Conservation (phyloP, 1,140 invertebrate genomes). For the Doryteuthis pealeii region DNA sequence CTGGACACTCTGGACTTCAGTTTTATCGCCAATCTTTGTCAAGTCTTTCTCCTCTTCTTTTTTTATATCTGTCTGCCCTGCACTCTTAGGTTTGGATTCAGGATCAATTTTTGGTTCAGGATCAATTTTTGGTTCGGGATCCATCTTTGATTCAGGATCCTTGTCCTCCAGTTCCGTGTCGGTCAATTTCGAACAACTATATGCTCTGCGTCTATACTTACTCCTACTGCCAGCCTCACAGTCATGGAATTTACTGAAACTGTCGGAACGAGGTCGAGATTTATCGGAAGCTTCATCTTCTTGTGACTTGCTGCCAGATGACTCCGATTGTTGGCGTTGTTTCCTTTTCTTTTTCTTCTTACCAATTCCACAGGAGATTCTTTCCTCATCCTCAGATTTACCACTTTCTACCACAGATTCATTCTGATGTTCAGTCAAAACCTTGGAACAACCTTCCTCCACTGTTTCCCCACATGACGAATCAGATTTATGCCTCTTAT, state of each 20-base stretch:
- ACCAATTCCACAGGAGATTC: background rate
- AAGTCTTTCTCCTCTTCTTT: too few relatives aligned
- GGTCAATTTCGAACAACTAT: background rate
- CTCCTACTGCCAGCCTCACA: background rate
- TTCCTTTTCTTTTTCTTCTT: slow-evolving; percentile 8
- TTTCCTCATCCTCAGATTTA: background rate
- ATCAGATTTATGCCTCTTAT: background rate
- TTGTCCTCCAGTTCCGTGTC: background rate
- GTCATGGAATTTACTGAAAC: background rate
- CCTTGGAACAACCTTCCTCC: background rate
- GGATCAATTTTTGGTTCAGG: too few relatives aligned
- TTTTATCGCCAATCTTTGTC: too few relatives aligned
- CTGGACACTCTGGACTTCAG: too few relatives aligned
- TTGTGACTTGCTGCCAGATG: background rate
- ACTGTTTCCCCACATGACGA: background rate
- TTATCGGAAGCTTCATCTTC: background rate
- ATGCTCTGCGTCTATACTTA: background rate
- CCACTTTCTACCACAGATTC: background rate
- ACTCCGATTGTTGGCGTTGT: background rate
- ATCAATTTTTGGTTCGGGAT: too few relatives aligned
- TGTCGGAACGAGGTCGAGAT: background rate
- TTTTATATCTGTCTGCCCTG: too few relatives aligned
- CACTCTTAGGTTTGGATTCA: too few relatives aligned
- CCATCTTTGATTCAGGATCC: background rate
- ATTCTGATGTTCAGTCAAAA: background rate